Conservation (phyloP, 1,140 invertebrate genomes). For the Pseudomyrmex dendroicus region DNA sequence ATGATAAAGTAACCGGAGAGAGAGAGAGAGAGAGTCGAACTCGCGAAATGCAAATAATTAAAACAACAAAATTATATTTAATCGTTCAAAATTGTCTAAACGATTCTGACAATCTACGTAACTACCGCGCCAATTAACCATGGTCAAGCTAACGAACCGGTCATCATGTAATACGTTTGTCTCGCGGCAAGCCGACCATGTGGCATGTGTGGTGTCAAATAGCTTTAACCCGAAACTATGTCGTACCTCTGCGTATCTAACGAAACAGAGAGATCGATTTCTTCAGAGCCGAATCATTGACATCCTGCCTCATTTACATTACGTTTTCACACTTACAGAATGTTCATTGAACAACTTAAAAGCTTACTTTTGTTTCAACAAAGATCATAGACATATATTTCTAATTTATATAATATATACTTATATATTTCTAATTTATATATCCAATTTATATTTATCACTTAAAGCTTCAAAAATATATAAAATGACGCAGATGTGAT, state of each 20-base stretch:
- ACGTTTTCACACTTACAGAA: not conserved
- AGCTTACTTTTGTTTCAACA: too few species aligned
- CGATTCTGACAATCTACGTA: conserved; percentile 31
- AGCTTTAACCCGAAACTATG: conserved; percentile 9
- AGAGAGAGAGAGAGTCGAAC: not conserved
- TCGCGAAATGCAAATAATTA: conserved; percentile 15
- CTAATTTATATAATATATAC: too few species aligned
- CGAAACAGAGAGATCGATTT: not conserved
- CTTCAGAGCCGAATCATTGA: not conserved
- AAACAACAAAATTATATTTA: conserved; percentile 40
- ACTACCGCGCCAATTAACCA: conserved; percentile 32
- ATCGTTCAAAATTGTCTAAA: conserved; percentile 26
- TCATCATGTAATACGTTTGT: conserved; percentile 33
- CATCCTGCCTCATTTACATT: not conserved
- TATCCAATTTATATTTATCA: too few species aligned
- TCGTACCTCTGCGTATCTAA: not conserved
- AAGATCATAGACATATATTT: too few species aligned
- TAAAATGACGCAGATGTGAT: not conserved
- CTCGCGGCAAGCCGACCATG: conserved; percentile 2
- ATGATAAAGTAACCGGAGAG: conserved; percentile 2
- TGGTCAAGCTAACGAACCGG: conserved; percentile 29
- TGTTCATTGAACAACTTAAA: not conserved
- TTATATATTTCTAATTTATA: too few species aligned
- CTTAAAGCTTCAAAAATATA: too few species aligned
- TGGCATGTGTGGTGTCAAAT: not conserved